Conservation (phyloP, 1,140 invertebrate species). For the Papilio polyxenes region DNA sequence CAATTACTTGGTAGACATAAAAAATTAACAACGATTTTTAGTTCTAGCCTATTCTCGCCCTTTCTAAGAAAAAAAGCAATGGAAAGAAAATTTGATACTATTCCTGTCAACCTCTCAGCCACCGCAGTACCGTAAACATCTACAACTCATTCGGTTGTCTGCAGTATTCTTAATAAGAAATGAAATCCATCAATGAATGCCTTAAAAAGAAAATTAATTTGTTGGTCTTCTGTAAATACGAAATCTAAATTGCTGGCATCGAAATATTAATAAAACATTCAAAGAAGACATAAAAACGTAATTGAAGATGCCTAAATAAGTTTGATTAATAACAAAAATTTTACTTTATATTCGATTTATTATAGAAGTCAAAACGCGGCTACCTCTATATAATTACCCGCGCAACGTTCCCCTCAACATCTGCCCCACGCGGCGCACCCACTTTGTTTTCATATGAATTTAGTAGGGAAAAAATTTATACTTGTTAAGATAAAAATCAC, state of each 20-base stretch:
- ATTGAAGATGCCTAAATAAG: conserved; percentile 28
- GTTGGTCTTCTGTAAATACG: too few relatives aligned
- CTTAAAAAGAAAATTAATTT: too few relatives aligned
- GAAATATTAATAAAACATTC: neutral
- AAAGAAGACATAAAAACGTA: conserved; percentile 36
- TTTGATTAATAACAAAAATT: conserved; percentile 43
- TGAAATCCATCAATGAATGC: too few relatives aligned
- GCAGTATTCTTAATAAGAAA: too few relatives aligned
- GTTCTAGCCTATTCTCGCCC: too few relatives aligned
- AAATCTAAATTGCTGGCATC: neutral
- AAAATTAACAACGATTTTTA: too few relatives aligned
- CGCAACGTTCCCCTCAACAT: conserved; percentile 53
- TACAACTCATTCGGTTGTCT: too few relatives aligned
- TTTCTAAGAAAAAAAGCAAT: too few relatives aligned
- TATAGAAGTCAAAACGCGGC: conserved; percentile 60
- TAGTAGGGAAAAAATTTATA: conserved; percentile 52
- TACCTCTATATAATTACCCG: conserved; percentile 58
- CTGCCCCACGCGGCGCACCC: conserved; percentile 52
- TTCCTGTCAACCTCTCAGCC: too few relatives aligned
- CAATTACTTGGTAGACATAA: too few relatives aligned
- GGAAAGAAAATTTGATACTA: too few relatives aligned
- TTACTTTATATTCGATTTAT: conserved; percentile 47
- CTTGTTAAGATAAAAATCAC: conserved; percentile 57
- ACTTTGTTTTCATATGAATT: conserved; percentile 63
- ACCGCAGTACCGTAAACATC: too few relatives aligned